These are phyloP conservation scores for Petrolisthes manimaculis DNA, from an alignment of 2,888 invertebrate genomes.

Conservation along the genomic window DNA sequence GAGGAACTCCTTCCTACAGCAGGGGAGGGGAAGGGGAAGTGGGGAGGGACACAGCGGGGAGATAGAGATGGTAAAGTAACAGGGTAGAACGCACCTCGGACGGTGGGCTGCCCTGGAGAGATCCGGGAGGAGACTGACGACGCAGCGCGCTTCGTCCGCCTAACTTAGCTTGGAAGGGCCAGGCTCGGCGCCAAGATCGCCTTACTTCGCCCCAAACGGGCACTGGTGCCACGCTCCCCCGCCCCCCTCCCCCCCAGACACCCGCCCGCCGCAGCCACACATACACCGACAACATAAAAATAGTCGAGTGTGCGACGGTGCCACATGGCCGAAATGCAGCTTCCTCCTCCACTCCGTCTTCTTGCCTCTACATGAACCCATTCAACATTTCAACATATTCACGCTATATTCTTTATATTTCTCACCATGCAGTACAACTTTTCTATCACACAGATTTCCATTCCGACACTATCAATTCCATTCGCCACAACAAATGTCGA, in stretches of 20 bases:
- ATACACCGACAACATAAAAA: constrained; percentile 27
- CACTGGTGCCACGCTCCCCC: constrained; percentile 49
- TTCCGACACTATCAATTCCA: too few species aligned
- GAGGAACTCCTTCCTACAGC: not conserved
- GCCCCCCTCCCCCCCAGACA: constrained; percentile 9
- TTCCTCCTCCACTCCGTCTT: not conserved
- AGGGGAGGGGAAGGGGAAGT: not conserved
- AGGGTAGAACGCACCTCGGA: constrained; percentile 21
- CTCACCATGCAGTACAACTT: too few species aligned
- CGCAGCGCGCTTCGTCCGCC: constrained; percentile 27
- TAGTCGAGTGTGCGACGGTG: constrained; percentile 16
- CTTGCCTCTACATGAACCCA: not conserved
- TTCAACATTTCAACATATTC: too few species aligned
- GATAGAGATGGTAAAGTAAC: not conserved
- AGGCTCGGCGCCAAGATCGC: constrained; percentile 59
- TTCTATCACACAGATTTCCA: too few species aligned
- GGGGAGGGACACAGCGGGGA: constrained; percentile 13
- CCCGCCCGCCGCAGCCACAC: constrained; percentile 23
- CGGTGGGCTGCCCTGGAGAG: constrained; percentile 58
- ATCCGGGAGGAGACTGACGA: constrained; percentile 65
- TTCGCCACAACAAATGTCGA: not conserved
- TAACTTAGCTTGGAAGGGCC: constrained; percentile 60
- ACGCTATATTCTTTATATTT: too few species aligned
- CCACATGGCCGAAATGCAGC: constrained; percentile 9
- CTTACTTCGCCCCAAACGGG: constrained; percentile 65